A percentile compares a stretch with the other conserved stretches of the same genome.
Conservation (phyloP, 1,140 invertebrate species). For the Drosophila nebulosa region DNA sequence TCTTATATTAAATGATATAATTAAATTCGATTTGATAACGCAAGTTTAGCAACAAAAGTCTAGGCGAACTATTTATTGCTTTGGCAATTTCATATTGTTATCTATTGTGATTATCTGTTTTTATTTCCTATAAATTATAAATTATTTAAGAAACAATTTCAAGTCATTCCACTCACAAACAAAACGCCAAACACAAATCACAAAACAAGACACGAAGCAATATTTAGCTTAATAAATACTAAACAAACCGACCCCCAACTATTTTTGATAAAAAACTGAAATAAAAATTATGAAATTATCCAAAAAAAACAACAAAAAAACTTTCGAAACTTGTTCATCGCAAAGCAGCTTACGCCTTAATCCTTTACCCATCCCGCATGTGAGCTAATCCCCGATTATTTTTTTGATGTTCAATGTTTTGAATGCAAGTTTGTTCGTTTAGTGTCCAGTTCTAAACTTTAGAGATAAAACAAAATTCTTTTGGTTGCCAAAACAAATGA, state of each 20-base stretch:
- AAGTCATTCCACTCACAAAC: not conserved
- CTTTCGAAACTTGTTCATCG: not conserved
- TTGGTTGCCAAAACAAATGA: slow-evolving; percentile 64
- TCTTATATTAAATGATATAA: not conserved
- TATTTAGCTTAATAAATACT: not conserved
- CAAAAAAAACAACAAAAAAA: not conserved
- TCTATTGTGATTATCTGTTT: not conserved
- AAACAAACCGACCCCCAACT: not conserved
- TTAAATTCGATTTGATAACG: not conserved
- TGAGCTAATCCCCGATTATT: not conserved
- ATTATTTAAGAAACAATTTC: not conserved
- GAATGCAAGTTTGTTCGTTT: slow-evolving; percentile 49
- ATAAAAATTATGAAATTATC: not conserved
- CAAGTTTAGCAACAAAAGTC: not conserved
- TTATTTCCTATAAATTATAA: not conserved
- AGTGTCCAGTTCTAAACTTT: slow-evolving; percentile 22
- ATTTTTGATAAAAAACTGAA: not conserved
- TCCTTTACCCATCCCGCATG: not conserved
- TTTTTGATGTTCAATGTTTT: slow-evolving; percentile 12
- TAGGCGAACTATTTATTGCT: not conserved
- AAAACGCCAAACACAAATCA: not conserved
- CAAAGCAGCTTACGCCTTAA: not conserved
- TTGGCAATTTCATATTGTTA: not conserved
- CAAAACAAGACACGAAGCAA: not conserved
- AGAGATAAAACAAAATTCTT: slow-evolving; percentile 42